Evolutionary conservation across 2,888 invertebrate species (phyloP), one percentile per base, ranked within the genome.

Genomic region (Lasioglossum leucozonium): DNA sequence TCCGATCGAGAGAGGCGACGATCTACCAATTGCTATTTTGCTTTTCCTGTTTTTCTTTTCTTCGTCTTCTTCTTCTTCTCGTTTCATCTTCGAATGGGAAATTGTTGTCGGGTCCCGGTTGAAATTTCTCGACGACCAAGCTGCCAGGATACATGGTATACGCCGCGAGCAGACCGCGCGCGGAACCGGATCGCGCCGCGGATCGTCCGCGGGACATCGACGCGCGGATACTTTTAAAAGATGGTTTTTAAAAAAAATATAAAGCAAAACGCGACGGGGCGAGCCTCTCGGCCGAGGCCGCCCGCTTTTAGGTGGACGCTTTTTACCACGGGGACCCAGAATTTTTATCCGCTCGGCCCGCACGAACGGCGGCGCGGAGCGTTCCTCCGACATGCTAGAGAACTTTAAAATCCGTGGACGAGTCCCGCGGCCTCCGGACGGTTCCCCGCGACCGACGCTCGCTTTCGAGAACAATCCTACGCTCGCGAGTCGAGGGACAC

Each of bases 131-230:
- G 74, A 72, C 85, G 62, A 84, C 85, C 58, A 75, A 44, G 51
- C 65, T 74, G 85, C 85, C 84, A 85, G 84, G 85, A 85, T 86
- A 85, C 85, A 85, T 71, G 81, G 85, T 85, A 85, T 85, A 85
- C 85, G 85, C 82, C 76, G 85, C 78, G 81, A 84, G 62, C 73
- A 8, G 42, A 82, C n/a, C 8, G 37, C 26, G 47, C 42, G 22
- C 10, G 13, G 58, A 58, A 58, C 72, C 47, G 69, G 58, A 30
- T 42, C 58, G 78, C 42, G 22, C 30, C 85, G n/a, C 37, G 65
- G 65, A 37, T 34, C 65, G 65, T 67, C 30, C 62, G 62, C 62
- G 37, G n/a, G 69, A 34, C 65, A 77, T 18, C 72, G 76, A 30
- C 62, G 30, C 47, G 18, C 47, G 18, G 16, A 69, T 67, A 62